phyloP scores from a whole-genome alignment of 37 sponge, comb jelly and placozoan genomes.

The Spongia lamella region DNA sequence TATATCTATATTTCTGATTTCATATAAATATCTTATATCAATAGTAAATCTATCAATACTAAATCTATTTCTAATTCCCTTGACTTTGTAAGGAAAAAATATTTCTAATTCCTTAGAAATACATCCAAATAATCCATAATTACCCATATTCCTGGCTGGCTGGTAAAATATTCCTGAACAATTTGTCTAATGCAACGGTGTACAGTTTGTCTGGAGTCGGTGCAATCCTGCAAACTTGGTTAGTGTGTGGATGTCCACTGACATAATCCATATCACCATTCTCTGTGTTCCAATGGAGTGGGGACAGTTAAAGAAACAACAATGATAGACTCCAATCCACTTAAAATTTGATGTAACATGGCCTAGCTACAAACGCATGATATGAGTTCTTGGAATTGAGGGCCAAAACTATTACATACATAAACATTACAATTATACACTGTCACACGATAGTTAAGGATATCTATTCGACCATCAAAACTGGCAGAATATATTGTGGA shows the following conservation, averaged over 20 bases:
- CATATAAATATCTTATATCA: too few relatives aligned
- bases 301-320: conserved; percentile 1
- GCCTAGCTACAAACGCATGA: too few relatives aligned
- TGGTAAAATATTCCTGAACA: conserved; percentile 32
- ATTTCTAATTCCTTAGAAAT: too few relatives aligned
- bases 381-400: too few relatives aligned
- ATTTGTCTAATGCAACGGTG: conserved; percentile 75
- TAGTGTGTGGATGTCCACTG: conserved; percentile 65
- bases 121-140: too few relatives aligned
- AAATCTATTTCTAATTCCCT: too few relatives aligned
- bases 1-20: too few relatives aligned
- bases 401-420: background rate
- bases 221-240: conserved; percentile 41
- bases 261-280: conserved; percentile 67
- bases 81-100: too few relatives aligned
- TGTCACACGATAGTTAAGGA: conserved; percentile 27
- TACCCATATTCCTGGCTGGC: conserved; percentile 73
- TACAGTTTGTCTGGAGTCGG: conserved; percentile 67
- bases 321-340: background rate
- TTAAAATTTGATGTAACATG: too few relatives aligned
- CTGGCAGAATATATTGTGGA: conserved; percentile 74
- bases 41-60: too few relatives aligned
- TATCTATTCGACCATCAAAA: conserved; percentile 79
- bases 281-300: conserved; percentile 64
- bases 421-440: background rate